Evolutionary conservation across 2,888 invertebrate genomes (phyloP), one percentile per base, ranked within the genome.

Genomic region (Andrena chrysosceles): DNA sequence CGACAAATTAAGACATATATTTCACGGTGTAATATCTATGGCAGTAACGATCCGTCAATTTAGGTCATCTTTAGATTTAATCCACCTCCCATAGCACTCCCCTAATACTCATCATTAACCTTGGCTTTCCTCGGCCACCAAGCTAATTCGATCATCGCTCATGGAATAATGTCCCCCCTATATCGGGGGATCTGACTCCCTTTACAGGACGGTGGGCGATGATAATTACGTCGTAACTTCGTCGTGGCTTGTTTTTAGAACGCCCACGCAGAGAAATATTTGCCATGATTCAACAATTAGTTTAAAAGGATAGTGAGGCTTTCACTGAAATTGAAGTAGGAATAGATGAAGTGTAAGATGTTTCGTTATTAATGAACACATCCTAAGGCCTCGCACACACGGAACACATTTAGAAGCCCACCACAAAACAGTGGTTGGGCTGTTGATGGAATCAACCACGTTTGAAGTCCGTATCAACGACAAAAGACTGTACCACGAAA

Each of bases 101-200:
- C 66, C 76, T 71, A 83, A 79, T 82, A 76, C 35, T 23, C 77
- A 67, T 81, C 79, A 79, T 91, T 91, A 89, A 90, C 90, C 90
- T 90, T 91, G 90, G 83, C 86, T 87, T 67, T 81, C 78, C 82
- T 80, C 83, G 59, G 72, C 62, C 79, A 52, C 70, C 56, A 72
- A 79, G 79, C 79, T 89, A 85, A 91, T 85, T 87, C 79, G 85
- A 87, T 91, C 80, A 87, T 74, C 75, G 76, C 72, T 87, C 79
- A 60, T 86, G 71, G 78, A 87, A 86, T 86, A 81, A 76, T 71
- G 72, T 72, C 76, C 77, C 56, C 83, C 64, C 54, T 67, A 67
- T 81, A 77, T 78, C 62, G 49, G 77, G 42, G 74, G 71, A 71
- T 71, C 76, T 71, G 67, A 75, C 73, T 83, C 73, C 69, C 49